Percentiles rank a stretch among this genome's conserved stretches.
Conservation (phyloP, 2,797 vertebrate species). For the Ctenochaetus hawaiiensis region DNA sequence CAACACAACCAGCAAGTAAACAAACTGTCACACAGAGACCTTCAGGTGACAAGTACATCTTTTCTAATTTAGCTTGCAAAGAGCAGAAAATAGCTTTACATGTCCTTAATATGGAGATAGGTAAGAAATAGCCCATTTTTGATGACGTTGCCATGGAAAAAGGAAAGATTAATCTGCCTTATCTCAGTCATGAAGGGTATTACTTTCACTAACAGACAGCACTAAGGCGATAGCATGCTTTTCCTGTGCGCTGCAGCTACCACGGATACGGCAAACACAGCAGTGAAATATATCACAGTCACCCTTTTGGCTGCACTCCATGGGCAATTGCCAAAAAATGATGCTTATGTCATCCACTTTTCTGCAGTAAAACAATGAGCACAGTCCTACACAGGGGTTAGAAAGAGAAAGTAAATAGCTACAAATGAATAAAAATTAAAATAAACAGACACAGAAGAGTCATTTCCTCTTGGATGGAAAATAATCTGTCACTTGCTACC, state of each 20-base stretch:
- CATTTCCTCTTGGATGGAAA: conserved; percentile 3
- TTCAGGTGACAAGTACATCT: conserved; percentile 4
- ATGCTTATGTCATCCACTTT: conserved; percentile 77
- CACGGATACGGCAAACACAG: conserved; percentile 80
- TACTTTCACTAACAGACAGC: conserved; percentile 55
- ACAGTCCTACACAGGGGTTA: background rate
- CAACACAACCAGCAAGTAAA: conserved; percentile 30
- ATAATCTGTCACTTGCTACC: conserved; percentile 13
- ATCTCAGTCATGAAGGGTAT: conserved; percentile 67
- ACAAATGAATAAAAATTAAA: conserved; percentile 25
- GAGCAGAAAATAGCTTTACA: conserved; percentile 7
- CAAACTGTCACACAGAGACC: background rate
- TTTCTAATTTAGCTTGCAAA: conserved; percentile 1
- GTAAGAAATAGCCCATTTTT: conserved; percentile 40
- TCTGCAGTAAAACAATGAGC: conserved; percentile 60
- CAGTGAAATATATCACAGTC: conserved; percentile 81
- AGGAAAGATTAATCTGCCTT: conserved; percentile 64
- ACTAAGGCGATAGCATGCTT: conserved; percentile 60
- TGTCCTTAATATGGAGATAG: conserved; percentile 30
- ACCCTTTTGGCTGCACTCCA: conserved; percentile 73
- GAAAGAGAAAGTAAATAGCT: conserved; percentile 42
- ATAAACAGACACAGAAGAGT: background rate
- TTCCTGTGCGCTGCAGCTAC: conserved; percentile 67
- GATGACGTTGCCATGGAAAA: conserved; percentile 41
- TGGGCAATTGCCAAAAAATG: conserved; percentile 72